Conservation (phyloP, 2,797 vertebrate genomes). For the Yasuhikotakia modesta region DNA sequence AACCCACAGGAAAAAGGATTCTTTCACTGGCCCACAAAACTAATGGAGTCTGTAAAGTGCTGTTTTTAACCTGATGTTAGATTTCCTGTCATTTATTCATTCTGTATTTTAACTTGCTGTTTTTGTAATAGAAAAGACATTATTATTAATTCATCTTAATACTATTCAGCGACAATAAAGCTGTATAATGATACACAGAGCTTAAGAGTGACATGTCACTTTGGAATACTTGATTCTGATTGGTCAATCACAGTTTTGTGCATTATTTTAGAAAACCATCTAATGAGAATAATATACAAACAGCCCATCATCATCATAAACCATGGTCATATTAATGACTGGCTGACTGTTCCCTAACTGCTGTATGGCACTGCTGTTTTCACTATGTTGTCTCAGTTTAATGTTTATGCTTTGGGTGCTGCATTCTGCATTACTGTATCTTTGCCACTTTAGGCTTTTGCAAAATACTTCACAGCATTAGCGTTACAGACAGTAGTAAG, state of each 20-base stretch:
- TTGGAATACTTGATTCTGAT: too few relatives aligned
- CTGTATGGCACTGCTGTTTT: background rate
- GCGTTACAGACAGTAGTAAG: background rate
- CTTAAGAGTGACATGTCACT: background rate
- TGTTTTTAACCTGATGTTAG: conserved; percentile 59
- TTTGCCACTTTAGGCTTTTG: too few relatives aligned
- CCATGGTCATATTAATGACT: too few relatives aligned
- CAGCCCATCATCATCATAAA: background rate
- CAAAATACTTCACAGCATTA: too few relatives aligned
- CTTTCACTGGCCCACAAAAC: conserved; percentile 71
- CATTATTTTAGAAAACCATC: too few relatives aligned
- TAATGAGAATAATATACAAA: too few relatives aligned
- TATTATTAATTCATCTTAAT: conserved; percentile 66
- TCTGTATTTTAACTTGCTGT: conserved; percentile 64
- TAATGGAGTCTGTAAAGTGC: conserved; percentile 64
- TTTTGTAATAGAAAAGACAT: conserved; percentile 60
- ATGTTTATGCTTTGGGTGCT: background rate
- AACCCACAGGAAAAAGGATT: conserved; percentile 68
- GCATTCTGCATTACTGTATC: background rate
- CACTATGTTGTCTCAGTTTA: background rate
- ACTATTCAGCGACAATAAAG: conserved; percentile 15
- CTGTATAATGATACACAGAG: conserved; percentile 2
- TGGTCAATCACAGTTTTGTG: too few relatives aligned
- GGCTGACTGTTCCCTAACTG: too few relatives aligned
- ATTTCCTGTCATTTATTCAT: conserved; percentile 70